Evolutionary conservation across 2,113 vertebrate species (phyloP), one percentile per base, ranked within the genome.

Genomic region (Lepidothrix coronata): DNA sequence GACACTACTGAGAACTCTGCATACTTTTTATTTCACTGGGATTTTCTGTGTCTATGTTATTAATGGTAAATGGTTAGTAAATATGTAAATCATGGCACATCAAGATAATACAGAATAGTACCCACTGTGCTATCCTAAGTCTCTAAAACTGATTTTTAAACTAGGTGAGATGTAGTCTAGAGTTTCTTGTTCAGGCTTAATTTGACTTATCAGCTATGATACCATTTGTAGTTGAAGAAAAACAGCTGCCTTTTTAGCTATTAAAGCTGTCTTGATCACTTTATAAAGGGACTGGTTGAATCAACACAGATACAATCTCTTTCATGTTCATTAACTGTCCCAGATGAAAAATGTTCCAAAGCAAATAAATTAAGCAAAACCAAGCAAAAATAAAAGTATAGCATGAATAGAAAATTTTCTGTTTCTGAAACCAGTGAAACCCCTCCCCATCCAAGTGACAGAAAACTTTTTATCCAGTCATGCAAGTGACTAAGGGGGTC

Each of bases 151-250:
- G 91, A 96, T 97, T 97, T 85, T 92, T 82, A 96, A 97, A 93
- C 93, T 91, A 88, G 93, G 86, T 94, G 88, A 95, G 92, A 93
- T 94, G 85, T 83, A 65, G 91, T 96, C 75, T 96, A 84, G 46
- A 27, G 54, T 93, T 96, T 91, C 93, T 96, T 97, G 81, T 95
- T 96, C 88, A 94, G 92, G 94, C 90, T 98, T 97, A 97, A 97
- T 97, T 97, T 94, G 95, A 96, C 96, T 97, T 97, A 91, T 88
- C 94, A 91, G 75, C 79, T 94, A 85, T 71, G 79, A 95, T 94
- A 87, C 74, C 74, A 75, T 66, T 73, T 94, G 94, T 97, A 94
- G 95, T 92, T 95, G 92, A 84, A 96, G 89, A 97, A 94, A 96
- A 97, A 88, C 92, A 90, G 94, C 91, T 96, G 57, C 82, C 73